phyloP scores from a whole-genome alignment of 2,797 vertebrate species.

The Hippocampus kuda region DNA sequence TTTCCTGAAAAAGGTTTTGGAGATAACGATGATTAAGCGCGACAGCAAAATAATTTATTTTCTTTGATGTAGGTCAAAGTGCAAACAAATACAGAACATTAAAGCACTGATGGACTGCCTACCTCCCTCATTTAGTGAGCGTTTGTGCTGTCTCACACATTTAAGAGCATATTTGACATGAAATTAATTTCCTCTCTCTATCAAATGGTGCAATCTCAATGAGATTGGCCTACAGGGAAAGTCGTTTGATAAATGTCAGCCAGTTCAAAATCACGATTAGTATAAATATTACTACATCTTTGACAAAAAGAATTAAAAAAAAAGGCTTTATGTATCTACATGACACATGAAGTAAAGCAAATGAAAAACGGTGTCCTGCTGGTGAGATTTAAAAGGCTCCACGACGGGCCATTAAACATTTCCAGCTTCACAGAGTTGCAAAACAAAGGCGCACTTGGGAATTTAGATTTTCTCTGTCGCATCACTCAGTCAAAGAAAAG shows the following conservation, averaged over 20 bases:
- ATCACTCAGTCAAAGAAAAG: slow-evolving; percentile 9
- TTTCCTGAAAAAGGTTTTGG: slow-evolving; percentile 16
- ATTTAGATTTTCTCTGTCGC: slow-evolving; percentile 9
- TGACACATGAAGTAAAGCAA: neutral
- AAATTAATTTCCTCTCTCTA: slow-evolving; percentile 43
- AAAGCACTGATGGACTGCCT: slow-evolving; percentile 21
- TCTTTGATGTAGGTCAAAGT: slow-evolving; percentile 15
- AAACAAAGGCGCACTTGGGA: slow-evolving; percentile 13
- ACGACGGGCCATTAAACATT: slow-evolving; percentile 25
- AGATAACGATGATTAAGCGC: no score
- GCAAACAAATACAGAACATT: slow-evolving; percentile 15
- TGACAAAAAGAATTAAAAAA: neutral
- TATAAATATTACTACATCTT: neutral
- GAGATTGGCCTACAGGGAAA: slow-evolving; percentile 39
- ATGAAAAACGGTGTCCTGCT: neutral
- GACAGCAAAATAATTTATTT: no score
- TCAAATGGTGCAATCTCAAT: slow-evolving; percentile 27
- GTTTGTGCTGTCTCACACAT: slow-evolving; percentile 28
- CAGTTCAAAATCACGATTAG: slow-evolving; percentile 31
- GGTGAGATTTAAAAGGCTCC: slow-evolving; percentile 14
- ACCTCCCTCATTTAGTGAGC: slow-evolving; percentile 27
- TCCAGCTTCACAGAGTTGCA: slow-evolving; percentile 1
- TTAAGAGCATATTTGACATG: slow-evolving; percentile 47
- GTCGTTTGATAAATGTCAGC: slow-evolving; percentile 43
- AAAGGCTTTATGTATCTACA: neutral